Base-by-base conservation (phyloP, 2,797 vertebrate genomes). In the Brachyalestes nurse region DNA sequence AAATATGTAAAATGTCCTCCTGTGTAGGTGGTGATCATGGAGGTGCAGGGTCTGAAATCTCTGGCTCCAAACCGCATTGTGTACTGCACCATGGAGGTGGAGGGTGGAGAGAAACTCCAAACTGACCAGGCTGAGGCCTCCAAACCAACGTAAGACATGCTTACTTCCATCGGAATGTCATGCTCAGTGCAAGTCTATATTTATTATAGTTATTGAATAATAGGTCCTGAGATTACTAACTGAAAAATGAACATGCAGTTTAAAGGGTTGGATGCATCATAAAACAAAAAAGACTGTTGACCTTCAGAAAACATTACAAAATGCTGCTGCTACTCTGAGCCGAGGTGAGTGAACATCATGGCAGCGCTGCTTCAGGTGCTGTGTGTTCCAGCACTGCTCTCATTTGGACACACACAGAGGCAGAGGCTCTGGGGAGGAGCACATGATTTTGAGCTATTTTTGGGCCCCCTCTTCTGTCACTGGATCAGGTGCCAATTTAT, bases 21-120 rank as follows among this genome's bases (percentile, higher is more conserved):
- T 85, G 60, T 89, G 61, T 88, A 99, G 98, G 97, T 99, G 86
- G 98, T 99, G 85, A 99, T 99, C 87, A 96, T 98, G 96, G 98
- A 99, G 87, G 98, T 99, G 17, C 96, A 98, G 83, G 97, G 98
- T 58, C 92, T 99, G 82, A 99, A 96, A 91, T 99, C 98, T 0
- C 90, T 99, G 84, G 96, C 97, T 67, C 96, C 97, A 23, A 99
- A 98, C 91, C 96, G 98, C 72, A 97, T 99, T 4, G 98, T 99
- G 0, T 99, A 99, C 88, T 99, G 97, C 87, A 99, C 98, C 9
- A 99, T 99, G 98, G 97, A 99, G 85, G 98, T 99, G 0, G 98
- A 99, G 89, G 98, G 98, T 2, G 98, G 98, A 64, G 97, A 99
- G 87, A 99, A 99, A 51, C 95, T 99, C 16, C 98, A 99, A 89